phyloP scores from a whole-genome alignment of 2,888 invertebrate species.

The Catocala nupta region DNA sequence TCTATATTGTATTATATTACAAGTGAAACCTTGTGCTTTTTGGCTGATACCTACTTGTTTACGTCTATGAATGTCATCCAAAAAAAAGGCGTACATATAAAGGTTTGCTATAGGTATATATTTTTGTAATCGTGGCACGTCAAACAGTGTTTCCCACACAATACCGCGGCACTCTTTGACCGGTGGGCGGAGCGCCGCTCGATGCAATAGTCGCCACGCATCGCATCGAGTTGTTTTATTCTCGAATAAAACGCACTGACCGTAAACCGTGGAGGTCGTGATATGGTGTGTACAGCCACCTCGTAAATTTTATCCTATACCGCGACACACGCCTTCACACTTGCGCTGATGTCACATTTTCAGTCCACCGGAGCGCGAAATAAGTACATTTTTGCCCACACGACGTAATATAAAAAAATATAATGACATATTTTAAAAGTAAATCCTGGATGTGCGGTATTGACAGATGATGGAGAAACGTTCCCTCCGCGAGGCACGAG shows the following conservation, averaged over 20 bases:
- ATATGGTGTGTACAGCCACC: slow-evolving; percentile 73
- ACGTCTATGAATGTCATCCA: neutral
- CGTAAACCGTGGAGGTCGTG: slow-evolving; percentile 78
- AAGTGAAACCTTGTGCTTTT: too few species aligned
- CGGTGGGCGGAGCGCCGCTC: slow-evolving; percentile 12
- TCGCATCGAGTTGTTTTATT: slow-evolving; percentile 60
- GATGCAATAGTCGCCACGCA: slow-evolving; percentile 27
- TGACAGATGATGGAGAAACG: slow-evolving; percentile 66
- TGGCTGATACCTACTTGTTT: too few species aligned
- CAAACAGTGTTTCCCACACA: slow-evolving; percentile 35
- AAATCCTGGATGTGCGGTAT: slow-evolving; percentile 70
- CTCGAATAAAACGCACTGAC: slow-evolving; percentile 77
- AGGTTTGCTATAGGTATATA: too few species aligned
- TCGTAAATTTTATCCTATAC: slow-evolving; percentile 68
- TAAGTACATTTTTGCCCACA: slow-evolving; percentile 86
- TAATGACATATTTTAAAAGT: slow-evolving; percentile 85
- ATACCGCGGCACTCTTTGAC: slow-evolving; percentile 35
- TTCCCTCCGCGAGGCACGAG: slow-evolving; percentile 31
- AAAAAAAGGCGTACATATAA: neutral
- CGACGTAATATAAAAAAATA: slow-evolving; percentile 82
- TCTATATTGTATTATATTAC: too few species aligned
- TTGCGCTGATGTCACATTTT: slow-evolving; percentile 84
- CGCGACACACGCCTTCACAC: slow-evolving; percentile 74
- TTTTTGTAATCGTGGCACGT: slow-evolving; percentile 10
- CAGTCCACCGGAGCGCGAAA: slow-evolving; percentile 86